These are phyloP conservation scores for Tenthredo mesomela DNA, from an alignment of 2,888 invertebrate species.

Conservation along the genomic window DNA sequence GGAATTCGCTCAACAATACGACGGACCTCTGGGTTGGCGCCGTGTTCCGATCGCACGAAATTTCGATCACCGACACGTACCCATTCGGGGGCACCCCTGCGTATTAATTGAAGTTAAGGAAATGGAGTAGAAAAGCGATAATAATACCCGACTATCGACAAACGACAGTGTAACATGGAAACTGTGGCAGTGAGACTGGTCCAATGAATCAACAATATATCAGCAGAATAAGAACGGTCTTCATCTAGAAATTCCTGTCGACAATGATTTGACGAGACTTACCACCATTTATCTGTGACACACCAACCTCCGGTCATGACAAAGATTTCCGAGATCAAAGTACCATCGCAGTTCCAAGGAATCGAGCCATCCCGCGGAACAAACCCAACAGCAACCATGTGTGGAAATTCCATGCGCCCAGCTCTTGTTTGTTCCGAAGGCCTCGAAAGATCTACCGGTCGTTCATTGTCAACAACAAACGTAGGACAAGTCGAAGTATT, in stretches of 20 bases:
- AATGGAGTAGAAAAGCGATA: not conserved
- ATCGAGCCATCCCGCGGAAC: slow-evolving; percentile 66
- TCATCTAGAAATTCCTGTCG: not conserved
- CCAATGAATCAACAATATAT: not conserved
- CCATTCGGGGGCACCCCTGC: slow-evolving; percentile 75
- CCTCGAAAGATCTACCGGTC: slow-evolving; percentile 65
- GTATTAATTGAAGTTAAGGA: not conserved
- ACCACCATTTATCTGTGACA: slow-evolving; percentile 75
- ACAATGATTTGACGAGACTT: not conserved
- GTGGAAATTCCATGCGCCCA: slow-evolving; percentile 71
- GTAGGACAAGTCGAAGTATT: slow-evolving; percentile 62
- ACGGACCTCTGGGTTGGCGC: slow-evolving; percentile 73
- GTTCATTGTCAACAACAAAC: slow-evolving; percentile 42
- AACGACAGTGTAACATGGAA: too few species aligned
- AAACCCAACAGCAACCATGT: slow-evolving; percentile 72
- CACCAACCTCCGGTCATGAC: slow-evolving; percentile 84
- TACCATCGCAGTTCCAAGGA: slow-evolving; percentile 83
- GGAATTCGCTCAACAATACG: slow-evolving; percentile 69
- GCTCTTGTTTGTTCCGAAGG: slow-evolving; percentile 71
- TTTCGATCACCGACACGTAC: slow-evolving; percentile 79
- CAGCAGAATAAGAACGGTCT: not conserved
- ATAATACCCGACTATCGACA: not conserved
- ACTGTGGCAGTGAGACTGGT: not conserved
- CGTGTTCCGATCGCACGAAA: slow-evolving; percentile 72
- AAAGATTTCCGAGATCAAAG: slow-evolving; percentile 82